Evolutionary conservation across 1,140 invertebrate genomes (phyloP).

Genomic region (Mercenaria mercenaria): DNA sequence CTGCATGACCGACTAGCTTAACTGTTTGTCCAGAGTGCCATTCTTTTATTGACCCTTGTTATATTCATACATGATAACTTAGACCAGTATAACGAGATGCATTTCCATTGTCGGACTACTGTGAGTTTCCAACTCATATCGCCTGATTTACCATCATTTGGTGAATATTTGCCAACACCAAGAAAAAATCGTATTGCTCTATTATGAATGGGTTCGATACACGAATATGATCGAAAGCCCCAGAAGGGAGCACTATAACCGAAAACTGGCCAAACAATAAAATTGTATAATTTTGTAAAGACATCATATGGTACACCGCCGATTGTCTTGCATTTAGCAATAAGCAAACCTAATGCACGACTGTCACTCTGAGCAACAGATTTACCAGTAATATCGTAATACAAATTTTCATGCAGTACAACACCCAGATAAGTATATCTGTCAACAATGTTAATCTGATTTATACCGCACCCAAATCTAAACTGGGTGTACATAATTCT

Average conservation of each 20-base stretch:
- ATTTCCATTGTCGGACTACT: conserved; percentile 7
- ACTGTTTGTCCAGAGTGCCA: background rate
- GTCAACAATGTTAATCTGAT: background rate
- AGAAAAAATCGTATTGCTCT: background rate
- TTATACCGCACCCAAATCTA: background rate
- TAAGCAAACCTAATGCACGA: background rate
- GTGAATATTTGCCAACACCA: background rate
- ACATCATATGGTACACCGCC: conserved; percentile 16
- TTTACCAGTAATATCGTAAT: conserved; percentile 1
- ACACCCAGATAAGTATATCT: background rate
- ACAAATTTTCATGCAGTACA: background rate
- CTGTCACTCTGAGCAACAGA: background rate
- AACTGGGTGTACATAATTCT: background rate
- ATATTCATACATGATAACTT: background rate
- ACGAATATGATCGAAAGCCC: background rate
- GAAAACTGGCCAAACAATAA: background rate
- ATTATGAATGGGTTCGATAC: background rate
- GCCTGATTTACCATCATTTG: background rate
- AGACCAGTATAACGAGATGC: background rate
- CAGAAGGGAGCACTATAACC: background rate
- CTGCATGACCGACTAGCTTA: background rate
- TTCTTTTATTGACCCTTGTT: background rate
- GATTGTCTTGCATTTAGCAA: background rate
- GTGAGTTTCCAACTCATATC: background rate
- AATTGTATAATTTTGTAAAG: conserved; percentile 22